These are phyloP conservation scores for Bovichtus variegatus DNA, from an alignment of 2,797 vertebrate species.

Conservation along the genomic window DNA sequence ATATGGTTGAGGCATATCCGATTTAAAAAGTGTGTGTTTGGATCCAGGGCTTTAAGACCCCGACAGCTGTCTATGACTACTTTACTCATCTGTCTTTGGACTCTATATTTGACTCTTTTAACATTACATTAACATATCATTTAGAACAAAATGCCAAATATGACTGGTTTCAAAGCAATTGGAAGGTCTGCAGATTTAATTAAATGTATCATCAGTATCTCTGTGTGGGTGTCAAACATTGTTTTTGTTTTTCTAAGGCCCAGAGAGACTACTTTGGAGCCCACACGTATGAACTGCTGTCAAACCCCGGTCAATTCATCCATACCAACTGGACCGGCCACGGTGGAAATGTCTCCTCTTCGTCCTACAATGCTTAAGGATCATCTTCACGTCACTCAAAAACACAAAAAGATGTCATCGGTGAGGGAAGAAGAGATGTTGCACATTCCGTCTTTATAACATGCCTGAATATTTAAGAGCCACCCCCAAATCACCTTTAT, in stretches of 20 bases:
- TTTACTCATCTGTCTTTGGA: not conserved
- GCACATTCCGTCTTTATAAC: constrained; percentile 66
- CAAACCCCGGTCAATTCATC: constrained; percentile 89
- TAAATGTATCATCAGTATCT: not conserved
- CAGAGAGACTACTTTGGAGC: constrained; percentile 99
- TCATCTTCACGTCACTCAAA: not conserved
- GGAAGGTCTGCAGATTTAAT: not conserved
- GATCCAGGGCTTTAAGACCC: constrained; percentile 22
- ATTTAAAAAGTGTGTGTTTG: constrained; percentile 39
- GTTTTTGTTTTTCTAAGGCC: constrained; percentile 81
- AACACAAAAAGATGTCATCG: not conserved
- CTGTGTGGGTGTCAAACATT: not conserved
- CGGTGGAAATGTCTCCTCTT: constrained; percentile 93
- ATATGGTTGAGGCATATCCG: constrained; percentile 26
- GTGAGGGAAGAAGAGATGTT: constrained; percentile 27
- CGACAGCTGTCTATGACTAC: not conserved
- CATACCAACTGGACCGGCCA: constrained; percentile 99
- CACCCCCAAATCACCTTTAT: constrained; percentile 28
- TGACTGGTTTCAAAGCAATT: not conserved
- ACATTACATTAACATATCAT: not conserved
- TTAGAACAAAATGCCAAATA: not conserved
- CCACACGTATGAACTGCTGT: constrained; percentile 94
- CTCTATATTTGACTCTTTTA: not conserved
- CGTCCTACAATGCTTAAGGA: constrained; percentile 92
- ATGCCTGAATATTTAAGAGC: constrained; percentile 33